Evolutionary conservation across 2,797 vertebrate genomes (phyloP).

Genomic region (Prunella strophiata): DNA sequence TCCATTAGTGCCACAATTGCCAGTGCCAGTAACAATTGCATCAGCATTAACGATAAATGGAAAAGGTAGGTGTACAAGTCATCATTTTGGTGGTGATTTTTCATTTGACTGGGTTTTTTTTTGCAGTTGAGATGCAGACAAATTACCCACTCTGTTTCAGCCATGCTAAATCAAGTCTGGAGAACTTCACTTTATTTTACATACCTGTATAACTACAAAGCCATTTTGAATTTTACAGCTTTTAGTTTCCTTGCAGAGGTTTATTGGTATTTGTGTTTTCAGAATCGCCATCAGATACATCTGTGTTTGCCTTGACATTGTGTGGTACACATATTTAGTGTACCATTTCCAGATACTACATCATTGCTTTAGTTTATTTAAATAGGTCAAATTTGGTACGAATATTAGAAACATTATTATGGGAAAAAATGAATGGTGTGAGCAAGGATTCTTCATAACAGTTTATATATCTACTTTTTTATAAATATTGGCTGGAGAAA

Average conservation of each 20-base stretch:
- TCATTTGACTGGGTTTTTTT: not conserved
- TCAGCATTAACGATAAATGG: constrained; percentile 84
- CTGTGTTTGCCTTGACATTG: not conserved
- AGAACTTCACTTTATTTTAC: not conserved
- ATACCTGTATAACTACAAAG: not conserved
- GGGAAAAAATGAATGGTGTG: not conserved
- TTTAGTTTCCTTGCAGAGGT: not conserved
- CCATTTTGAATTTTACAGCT: not conserved
- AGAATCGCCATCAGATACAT: not conserved
- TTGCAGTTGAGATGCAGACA: not conserved
- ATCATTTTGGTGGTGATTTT: not conserved
- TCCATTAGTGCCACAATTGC: constrained; percentile 78
- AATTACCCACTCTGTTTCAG: not conserved
- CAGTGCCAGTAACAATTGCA: constrained; percentile 83
- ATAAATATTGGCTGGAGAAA: not conserved
- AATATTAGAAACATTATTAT: not conserved
- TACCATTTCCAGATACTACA: not conserved
- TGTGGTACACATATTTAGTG: not conserved
- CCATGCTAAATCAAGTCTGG: not conserved
- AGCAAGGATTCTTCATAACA: not conserved
- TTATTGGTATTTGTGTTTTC: constrained; percentile 7
- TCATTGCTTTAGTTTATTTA: not conserved
- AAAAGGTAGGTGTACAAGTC: constrained; percentile 79
- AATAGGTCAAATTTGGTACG: not conserved
- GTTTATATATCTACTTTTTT: not conserved